A percentile compares a stretch with the other conserved stretches of the same genome.
phyloP scores from a whole-genome alignment of 2,888 invertebrate species.

The Dromius quadrimaculatus region DNA sequence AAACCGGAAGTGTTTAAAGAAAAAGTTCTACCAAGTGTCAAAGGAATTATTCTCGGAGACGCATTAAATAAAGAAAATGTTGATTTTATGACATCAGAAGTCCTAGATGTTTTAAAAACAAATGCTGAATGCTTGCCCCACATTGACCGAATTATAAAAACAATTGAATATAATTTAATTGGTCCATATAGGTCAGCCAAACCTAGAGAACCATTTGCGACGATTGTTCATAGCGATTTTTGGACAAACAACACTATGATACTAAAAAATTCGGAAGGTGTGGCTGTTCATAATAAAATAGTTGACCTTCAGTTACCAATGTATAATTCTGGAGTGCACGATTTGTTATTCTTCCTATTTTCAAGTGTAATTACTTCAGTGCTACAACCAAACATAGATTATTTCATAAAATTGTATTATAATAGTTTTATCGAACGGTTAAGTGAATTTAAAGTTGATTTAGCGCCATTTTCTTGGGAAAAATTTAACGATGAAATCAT shows the following conservation, averaged over 20 bases:
- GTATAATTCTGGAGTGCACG: conserved; percentile 68
- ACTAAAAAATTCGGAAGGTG: conserved; percentile 64
- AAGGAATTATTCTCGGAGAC: conserved; percentile 60
- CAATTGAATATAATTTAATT: conserved; percentile 52
- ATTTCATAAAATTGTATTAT: conserved; percentile 70
- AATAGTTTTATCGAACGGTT: conserved; percentile 67
- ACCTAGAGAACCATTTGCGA: conserved; percentile 68
- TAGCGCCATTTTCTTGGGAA: conserved; percentile 64
- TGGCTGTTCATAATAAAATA: conserved; percentile 69
- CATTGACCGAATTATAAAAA: conserved; percentile 46
- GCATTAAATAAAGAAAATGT: conserved; percentile 61
- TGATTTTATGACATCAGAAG: conserved; percentile 59
- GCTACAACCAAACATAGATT: conserved; percentile 66
- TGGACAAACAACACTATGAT: conserved; percentile 75
- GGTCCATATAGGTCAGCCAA: conserved; percentile 57
- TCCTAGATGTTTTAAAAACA: conserved; percentile 54
- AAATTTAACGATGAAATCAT: conserved; percentile 66
- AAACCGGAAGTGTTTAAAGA: conserved; percentile 66
- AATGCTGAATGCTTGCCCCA: conserved; percentile 53
- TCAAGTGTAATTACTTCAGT: conserved; percentile 68
- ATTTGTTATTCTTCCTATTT: conserved; percentile 71
- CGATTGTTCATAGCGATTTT: conserved; percentile 71
- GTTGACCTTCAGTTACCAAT: conserved; percentile 72
- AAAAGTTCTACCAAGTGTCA: conserved; percentile 64
- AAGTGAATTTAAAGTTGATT: conserved; percentile 62